Evolutionary conservation across 2,113 vertebrate species (phyloP).

Genomic region (Psilopsiagon aurifrons): DNA sequence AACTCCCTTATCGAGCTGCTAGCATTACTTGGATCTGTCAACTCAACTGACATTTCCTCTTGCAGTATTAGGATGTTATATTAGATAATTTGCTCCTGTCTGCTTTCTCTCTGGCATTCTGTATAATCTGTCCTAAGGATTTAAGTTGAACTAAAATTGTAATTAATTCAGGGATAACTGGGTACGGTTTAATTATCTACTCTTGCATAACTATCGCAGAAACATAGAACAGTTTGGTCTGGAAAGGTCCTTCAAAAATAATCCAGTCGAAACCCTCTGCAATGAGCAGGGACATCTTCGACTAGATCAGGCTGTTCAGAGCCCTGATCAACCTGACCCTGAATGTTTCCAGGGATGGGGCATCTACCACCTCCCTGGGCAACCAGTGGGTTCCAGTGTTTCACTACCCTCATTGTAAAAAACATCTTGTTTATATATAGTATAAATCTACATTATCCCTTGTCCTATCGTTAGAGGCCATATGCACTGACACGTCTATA

Average conservation of each 20-base stretch:
- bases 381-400: background rate
- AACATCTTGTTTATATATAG: background rate
- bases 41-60: background rate
- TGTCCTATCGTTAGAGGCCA: background rate
- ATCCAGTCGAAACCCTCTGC: background rate
- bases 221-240: background rate
- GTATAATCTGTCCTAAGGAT: background rate
- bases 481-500: background rate
- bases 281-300: background rate
- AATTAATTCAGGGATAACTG: background rate
- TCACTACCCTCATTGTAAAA: background rate
- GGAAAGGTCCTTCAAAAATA: background rate
- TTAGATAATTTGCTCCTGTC: background rate
- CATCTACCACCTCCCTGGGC: background rate
- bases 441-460: background rate
- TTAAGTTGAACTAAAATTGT: background rate
- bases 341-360: background rate
- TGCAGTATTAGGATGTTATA: background rate
- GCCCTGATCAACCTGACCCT: accelerated
- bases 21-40: background rate
- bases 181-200: background rate
- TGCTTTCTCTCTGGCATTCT: background rate
- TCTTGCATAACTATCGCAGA: background rate
- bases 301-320: background rate
- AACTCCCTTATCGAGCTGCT: background rate